Evolutionary conservation across 2,888 invertebrate genomes (phyloP), one percentile per base, ranked within the genome.

Genomic region (Noctuana brunneofusca): DNA sequence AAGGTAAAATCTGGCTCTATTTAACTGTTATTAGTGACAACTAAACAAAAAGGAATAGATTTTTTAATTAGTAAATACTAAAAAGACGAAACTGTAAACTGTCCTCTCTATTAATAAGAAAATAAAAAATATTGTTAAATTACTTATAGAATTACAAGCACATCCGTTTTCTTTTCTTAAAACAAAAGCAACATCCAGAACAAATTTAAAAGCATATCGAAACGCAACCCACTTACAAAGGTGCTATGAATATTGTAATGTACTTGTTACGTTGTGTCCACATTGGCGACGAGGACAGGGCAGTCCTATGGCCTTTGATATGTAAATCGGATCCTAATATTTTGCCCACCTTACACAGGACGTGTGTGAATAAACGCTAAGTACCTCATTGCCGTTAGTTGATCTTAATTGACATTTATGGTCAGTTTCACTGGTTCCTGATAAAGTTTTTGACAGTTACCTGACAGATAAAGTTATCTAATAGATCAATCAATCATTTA

Each of bases 171-270:
- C 41, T 41, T 41, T 41, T 16, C 41, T 16, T 8, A 41, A 41
- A 16, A 8, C 16, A 16, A 41, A 41, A 41, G 16, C 8, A 41
- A 6, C 41, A 14, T 16, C 8, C 1, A 16, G 16, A 41, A 41
- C 16, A 16, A 41, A 46, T 46, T 49, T 24, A 24, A 18, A 24
- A 49, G 22, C 2, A 24, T 49, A 12, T 24, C 48, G 12, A 24
- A 49, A 49, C 22, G 22, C 48, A 49, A 49, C n/a, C 43, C 67
- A n/a, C 70, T 68, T 70, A 68, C 72, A 74, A 78, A 78, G 78
- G 75, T 71, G 71, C 69, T 69, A 71, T 75, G 73, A 74, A 76
- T 74, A 75, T 71, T 72, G 71, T 72, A 72, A 70, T 57, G 64
- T 41, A 66, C 65, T 54, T 30, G 64, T 68, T 66, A 75, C 73